Conservation (phyloP, 2,797 vertebrate genomes). For the Melanotaenia pygmaea region DNA sequence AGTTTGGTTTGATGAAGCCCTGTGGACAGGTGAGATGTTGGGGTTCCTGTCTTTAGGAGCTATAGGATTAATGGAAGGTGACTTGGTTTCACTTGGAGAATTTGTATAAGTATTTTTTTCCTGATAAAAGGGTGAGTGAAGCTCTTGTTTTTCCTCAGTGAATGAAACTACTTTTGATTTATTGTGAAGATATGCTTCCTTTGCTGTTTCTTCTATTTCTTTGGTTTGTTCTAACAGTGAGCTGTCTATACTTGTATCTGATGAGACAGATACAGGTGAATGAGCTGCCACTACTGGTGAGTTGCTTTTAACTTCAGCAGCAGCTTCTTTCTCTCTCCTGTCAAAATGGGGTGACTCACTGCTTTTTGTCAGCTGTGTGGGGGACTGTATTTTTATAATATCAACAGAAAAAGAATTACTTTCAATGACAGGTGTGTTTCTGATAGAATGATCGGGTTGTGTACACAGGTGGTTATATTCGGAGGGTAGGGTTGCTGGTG, state of each 20-base stretch:
- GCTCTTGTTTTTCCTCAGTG: constrained; percentile 37
- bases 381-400: constrained; percentile 28
- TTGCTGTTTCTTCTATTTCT: constrained; percentile 32
- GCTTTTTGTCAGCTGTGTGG: constrained; percentile 32
- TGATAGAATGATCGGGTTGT: constrained; percentile 23
- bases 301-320: constrained; percentile 36
- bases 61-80: constrained; percentile 38
- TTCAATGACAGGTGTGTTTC: constrained; percentile 39
- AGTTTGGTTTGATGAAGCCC: constrained; percentile 31
- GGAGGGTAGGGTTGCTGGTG: constrained; percentile 28
- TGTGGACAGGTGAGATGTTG: constrained; percentile 40
- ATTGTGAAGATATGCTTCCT: constrained; percentile 24
- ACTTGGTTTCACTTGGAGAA: constrained; percentile 26
- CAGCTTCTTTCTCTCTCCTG: constrained; percentile 23
- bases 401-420: constrained; percentile 17
- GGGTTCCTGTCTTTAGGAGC: constrained; percentile 32
- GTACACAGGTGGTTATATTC: constrained; percentile 31
- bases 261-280: constrained; percentile 37
- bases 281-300: constrained; percentile 28
- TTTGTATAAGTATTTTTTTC: constrained; percentile 31
- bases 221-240: constrained; percentile 36
- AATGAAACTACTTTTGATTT: constrained; percentile 18
- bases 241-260: constrained; percentile 26
- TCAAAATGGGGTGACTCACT: constrained; percentile 36
- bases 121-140: constrained; percentile 4